phyloP scores from a whole-genome alignment of 64 coral and sea anemone genomes.

The Montipora foliosa region DNA sequence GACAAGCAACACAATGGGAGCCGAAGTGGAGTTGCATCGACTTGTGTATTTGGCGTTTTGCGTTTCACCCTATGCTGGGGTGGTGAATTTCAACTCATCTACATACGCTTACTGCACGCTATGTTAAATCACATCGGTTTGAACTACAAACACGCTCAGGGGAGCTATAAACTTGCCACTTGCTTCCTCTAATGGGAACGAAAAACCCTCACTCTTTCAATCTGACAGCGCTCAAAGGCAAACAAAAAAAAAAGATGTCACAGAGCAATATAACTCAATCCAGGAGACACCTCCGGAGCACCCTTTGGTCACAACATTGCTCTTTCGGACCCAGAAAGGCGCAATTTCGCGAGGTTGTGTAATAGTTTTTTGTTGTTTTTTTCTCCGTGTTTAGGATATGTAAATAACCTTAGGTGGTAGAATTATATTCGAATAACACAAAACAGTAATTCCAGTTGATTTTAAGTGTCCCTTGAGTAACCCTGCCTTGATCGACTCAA shows the following conservation, averaged over 20 bases:
- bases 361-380: constrained; percentile 27
- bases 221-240: background rate
- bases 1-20: constrained; percentile 37
- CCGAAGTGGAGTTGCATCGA: constrained; percentile 67
- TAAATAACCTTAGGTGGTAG: constrained; percentile 16
- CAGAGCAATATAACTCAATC: background rate
- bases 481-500: too few species aligned
- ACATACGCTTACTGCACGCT: constrained; percentile 77
- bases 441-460: background rate
- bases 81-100: constrained; percentile 91
- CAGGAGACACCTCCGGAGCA: background rate
- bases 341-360: constrained; percentile 1
- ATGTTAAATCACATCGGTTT: constrained; percentile 82
- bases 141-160: constrained; percentile 35
- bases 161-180: constrained; percentile 12
- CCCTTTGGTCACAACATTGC: background rate
- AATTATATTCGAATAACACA: constrained; percentile 3
- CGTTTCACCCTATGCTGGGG: constrained; percentile 71
- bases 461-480: too few species aligned
- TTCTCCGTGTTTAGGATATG: constrained; percentile 34
- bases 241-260: background rate
- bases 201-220: background rate
- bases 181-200: background rate
- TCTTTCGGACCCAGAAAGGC: background rate
- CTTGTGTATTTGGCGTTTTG: constrained; percentile 82